Evolutionary conservation across 1,140 invertebrate genomes (phyloP).

Genomic region (Archivesica marissinica): DNA sequence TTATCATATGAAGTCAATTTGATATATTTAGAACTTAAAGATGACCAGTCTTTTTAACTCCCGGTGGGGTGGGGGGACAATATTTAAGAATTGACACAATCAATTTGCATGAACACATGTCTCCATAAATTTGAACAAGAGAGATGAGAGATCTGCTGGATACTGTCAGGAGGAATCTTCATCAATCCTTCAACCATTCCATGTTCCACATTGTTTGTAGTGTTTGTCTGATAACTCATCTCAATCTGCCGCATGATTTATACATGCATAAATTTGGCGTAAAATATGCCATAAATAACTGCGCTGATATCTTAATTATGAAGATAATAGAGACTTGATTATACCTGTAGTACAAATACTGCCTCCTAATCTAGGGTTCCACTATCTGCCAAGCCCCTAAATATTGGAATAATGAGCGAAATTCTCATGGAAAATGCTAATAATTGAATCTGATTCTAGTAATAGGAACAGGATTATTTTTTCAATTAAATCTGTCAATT

Average conservation of each 20-base stretch:
- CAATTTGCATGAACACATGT: neutral
- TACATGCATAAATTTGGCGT: slow-evolving; percentile 38
- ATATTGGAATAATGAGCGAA: too few relatives aligned
- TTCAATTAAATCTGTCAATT: too few relatives aligned
- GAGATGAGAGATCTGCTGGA: neutral
- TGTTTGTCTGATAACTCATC: neutral
- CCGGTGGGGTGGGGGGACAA: too few relatives aligned
- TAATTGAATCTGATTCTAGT: slow-evolving; percentile 6
- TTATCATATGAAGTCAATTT: too few relatives aligned
- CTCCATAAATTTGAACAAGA: neutral
- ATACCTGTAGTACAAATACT: neutral
- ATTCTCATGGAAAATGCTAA: too few relatives aligned
- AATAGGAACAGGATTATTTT: too few relatives aligned
- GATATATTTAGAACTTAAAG: too few relatives aligned
- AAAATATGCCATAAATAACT: slow-evolving; percentile 50
- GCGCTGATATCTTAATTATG: slow-evolving; percentile 30
- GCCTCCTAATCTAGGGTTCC: too few relatives aligned
- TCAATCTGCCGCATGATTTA: slow-evolving; percentile 41
- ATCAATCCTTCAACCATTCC: neutral
- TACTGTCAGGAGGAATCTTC: too few relatives aligned
- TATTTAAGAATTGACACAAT: slow-evolving; percentile 18
- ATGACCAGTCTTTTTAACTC: too few relatives aligned
- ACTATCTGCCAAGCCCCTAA: too few relatives aligned
- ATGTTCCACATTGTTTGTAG: neutral
- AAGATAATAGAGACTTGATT: slow-evolving; percentile 37